Conservation (phyloP, 2,113 vertebrate genomes). For the Jaculus jaculus region DNA sequence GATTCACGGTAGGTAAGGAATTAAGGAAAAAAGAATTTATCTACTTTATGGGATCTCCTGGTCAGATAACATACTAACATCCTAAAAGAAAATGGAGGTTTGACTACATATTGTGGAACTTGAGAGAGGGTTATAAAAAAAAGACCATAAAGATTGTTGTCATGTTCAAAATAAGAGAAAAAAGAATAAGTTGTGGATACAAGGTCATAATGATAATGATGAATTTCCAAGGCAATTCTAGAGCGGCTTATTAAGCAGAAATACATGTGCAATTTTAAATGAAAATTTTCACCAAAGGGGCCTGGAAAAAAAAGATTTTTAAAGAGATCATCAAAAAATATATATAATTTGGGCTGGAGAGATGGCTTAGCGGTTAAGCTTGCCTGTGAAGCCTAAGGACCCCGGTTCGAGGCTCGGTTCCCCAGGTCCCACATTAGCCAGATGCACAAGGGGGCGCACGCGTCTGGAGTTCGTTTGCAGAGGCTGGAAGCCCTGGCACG, state of each 20-base stretch:
- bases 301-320: background rate
- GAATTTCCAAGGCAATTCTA: constrained; percentile 1
- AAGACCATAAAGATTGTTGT: background rate
- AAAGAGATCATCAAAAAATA: background rate
- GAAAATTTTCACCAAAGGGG: background rate
- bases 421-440: too few relatives aligned
- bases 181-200: background rate
- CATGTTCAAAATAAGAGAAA: constrained; percentile 7
- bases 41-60: background rate
- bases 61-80: background rate
- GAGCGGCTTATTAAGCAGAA: background rate
- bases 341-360: too few relatives aligned
- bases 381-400: too few relatives aligned
- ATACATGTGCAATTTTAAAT: background rate
- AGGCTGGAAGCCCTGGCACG: too few relatives aligned
- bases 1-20: background rate
- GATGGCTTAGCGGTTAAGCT: too few relatives aligned
- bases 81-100: background rate
- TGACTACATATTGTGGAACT: background rate
- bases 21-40: background rate
- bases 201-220: background rate
- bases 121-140: background rate
- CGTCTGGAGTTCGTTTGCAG: too few relatives aligned
- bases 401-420: too few relatives aligned
- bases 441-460: too few relatives aligned